These are phyloP conservation scores for Falco rusticolus DNA, from an alignment of 2,797 vertebrate species.

Conservation along the genomic window DNA sequence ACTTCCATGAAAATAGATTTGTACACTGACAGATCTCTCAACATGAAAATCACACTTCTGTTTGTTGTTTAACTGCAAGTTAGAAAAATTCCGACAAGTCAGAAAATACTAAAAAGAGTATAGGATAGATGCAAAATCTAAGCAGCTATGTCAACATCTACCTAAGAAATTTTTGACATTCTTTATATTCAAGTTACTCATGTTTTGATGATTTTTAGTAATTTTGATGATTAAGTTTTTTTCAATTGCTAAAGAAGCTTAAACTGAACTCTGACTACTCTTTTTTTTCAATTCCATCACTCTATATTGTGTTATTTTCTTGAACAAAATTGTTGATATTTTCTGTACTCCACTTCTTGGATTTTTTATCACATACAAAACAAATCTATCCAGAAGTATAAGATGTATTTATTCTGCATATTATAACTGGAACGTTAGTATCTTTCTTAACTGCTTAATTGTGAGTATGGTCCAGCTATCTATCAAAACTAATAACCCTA, in stretches of 20 bases:
- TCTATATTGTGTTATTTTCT: neutral
- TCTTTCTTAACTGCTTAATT: neutral
- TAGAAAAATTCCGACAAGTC: neutral
- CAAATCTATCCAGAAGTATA: neutral
- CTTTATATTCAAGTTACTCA: neutral
- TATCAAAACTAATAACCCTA: neutral
- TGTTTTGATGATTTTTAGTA: neutral
- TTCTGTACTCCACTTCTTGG: neutral
- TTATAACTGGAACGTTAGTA: neutral
- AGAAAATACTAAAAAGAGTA: neutral
- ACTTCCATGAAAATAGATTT: neutral
- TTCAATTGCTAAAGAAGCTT: neutral
- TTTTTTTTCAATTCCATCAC: fast-evolving
- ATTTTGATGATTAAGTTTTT: neutral
- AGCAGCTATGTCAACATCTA: neutral
- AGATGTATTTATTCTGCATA: neutral
- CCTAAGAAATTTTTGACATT: neutral
- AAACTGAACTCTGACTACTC: neutral
- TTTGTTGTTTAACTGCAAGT: neutral
- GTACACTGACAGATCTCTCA: neutral
- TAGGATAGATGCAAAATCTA: neutral
- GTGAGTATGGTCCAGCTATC: neutral
- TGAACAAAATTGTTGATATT: neutral
- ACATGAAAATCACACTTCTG: neutral
- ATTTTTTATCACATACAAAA: neutral